A percentile compares a stretch with the other conserved stretches of the same genome.
Evolutionary conservation across 2,888 invertebrate genomes (phyloP).

Genomic region (Lasioglossum leucozonium): DNA sequence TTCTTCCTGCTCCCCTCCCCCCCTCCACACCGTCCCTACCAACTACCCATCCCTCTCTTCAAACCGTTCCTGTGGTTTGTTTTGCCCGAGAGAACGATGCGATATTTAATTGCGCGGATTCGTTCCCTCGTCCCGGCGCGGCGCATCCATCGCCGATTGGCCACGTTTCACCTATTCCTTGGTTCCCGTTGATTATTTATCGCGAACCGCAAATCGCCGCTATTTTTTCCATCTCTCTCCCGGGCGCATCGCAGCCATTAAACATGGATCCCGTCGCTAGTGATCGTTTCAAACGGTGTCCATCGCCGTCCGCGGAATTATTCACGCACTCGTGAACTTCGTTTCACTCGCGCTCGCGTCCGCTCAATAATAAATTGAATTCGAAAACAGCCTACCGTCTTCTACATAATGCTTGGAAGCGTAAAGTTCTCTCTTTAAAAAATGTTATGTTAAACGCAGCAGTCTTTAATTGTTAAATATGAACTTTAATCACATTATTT

Average conservation of each 20-base stretch:
- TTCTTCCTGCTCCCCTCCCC: conserved; percentile 32
- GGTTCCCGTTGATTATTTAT: conserved; percentile 24
- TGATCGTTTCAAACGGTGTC: not conserved
- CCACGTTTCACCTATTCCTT: conserved; percentile 36
- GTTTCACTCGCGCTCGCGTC: not conserved
- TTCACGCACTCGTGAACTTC: conserved; percentile 8
- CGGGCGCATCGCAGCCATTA: not conserved
- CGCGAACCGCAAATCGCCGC: not conserved
- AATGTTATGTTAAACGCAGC: not conserved
- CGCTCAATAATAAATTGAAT: not conserved
- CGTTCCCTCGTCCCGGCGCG: conserved; percentile 13
- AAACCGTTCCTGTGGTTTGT: conserved; percentile 14
- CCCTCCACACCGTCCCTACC: not conserved
- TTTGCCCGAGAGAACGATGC: conserved; percentile 32
- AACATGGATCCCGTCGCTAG: conserved; percentile 2
- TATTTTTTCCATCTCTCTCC: not conserved
- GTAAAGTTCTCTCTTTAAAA: not conserved
- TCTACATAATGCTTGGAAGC: not conserved
- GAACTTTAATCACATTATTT: not conserved
- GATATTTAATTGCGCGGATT: conserved; percentile 31
- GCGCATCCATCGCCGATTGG: conserved; percentile 3
- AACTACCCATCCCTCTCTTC: not conserved
- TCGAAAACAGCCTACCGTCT: not conserved
- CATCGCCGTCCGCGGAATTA: conserved; percentile 16
- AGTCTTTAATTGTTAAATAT: not conserved